Percentiles rank a stretch among this genome's conserved stretches.
Conservation (phyloP, 2,888 invertebrate species). For the Celastrina argiolus region DNA sequence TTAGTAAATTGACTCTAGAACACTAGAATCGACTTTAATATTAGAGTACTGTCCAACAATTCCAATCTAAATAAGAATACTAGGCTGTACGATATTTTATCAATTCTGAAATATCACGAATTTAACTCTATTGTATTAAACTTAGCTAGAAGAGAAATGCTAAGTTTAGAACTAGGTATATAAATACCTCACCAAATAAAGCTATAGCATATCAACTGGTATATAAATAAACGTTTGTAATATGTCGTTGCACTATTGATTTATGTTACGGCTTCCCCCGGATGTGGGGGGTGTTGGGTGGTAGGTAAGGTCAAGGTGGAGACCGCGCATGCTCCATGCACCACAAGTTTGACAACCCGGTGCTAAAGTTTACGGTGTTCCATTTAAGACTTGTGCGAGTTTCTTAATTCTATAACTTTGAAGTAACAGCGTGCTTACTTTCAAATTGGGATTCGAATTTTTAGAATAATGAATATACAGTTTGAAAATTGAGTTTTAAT, state of each 20-base stretch:
- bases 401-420: too few relatives aligned
- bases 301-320: slow-evolving; percentile 24
- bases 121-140: not conserved
- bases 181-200: not conserved
- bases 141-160: too few relatives aligned
- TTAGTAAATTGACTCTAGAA: too few relatives aligned
- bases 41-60: too few relatives aligned
- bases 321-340: slow-evolving; percentile 21
- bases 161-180: too few relatives aligned
- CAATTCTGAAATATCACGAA: not conserved
- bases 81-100: too few relatives aligned
- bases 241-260: slow-evolving; percentile 26
- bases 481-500: too few relatives aligned
- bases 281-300: not conserved
- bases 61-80: too few relatives aligned
- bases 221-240: slow-evolving; percentile 3
- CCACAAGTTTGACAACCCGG: not conserved
- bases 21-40: too few relatives aligned
- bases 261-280: not conserved
- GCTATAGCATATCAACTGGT: not conserved
- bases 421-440: too few relatives aligned
- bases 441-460: too few relatives aligned
- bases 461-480: too few relatives aligned
- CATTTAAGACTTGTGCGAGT: not conserved
- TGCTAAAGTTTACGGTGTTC: not conserved